Conservation (phyloP, 2,888 invertebrate genomes). For the Thecophora atra region DNA sequence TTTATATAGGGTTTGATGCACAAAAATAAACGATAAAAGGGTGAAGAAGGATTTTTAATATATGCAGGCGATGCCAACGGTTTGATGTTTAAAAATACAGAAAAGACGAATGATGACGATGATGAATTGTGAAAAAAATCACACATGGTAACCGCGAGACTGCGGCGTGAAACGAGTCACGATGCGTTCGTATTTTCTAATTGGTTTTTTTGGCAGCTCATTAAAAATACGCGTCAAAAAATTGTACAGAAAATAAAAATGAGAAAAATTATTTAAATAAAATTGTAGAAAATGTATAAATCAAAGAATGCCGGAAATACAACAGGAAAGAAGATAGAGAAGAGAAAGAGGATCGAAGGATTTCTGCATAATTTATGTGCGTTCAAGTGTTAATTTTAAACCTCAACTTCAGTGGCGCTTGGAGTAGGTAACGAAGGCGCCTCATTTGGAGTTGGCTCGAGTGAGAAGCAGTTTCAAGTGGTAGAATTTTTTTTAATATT, state of each 20-base stretch:
- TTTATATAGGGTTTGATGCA: neutral
- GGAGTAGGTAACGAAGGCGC: slow-evolving; percentile 35
- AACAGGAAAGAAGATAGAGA: neutral
- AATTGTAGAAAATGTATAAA: too few species aligned
- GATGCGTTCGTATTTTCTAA: neutral
- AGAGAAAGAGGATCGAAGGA: neutral
- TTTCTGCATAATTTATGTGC: slow-evolving; percentile 48
- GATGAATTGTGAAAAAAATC: neutral
- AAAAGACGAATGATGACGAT: too few species aligned
- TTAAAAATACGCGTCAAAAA: slow-evolving; percentile 28
- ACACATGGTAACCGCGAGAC: slow-evolving; percentile 22
- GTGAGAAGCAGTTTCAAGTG: too few species aligned
- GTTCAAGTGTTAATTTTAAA: slow-evolving; percentile 52
- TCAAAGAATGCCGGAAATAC: neutral
- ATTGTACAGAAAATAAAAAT: neutral
- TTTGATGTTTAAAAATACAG: neutral
- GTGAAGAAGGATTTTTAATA: slow-evolving; percentile 4
- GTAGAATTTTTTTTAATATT: too few species aligned
- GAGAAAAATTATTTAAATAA: neutral
- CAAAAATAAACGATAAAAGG: neutral
- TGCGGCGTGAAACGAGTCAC: neutral
- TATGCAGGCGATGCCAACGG: neutral
- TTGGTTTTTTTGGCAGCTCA: slow-evolving; percentile 13
- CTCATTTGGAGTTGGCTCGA: neutral
- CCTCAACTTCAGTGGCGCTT: slow-evolving; percentile 23